phyloP scores from a whole-genome alignment of 1,140 invertebrate genomes.

The roundworm (Caenorhabditis elegans) region DNA sequence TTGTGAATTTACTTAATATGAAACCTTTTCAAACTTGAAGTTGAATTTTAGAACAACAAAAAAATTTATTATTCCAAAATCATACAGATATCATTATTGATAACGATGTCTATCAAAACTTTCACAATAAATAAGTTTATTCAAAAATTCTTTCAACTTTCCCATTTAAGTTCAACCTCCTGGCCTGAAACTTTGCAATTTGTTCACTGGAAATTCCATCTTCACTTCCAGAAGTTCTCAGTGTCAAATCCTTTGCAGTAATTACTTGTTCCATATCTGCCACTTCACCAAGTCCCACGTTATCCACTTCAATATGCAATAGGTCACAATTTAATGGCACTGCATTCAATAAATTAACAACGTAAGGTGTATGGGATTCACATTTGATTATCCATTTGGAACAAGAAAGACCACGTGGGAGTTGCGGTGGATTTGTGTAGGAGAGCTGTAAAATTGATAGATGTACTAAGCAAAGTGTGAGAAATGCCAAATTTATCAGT shows the following conservation, averaged over 20 bases:
- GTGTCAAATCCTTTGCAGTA: neutral
- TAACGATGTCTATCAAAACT: no score
- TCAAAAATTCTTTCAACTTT: no score
- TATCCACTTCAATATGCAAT: neutral
- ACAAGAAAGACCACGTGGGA: neutral
- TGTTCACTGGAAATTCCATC: neutral
- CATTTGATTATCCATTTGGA: neutral
- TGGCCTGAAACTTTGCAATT: neutral
- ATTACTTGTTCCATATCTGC: neutral
- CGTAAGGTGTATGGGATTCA: neutral
- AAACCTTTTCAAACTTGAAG: no score
- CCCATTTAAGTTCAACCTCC: neutral
- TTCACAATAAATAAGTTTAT: no score
- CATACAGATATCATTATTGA: no score
- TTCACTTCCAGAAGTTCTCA: neutral
- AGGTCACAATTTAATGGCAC: neutral
- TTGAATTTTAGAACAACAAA: no score
- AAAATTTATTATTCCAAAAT: no score
- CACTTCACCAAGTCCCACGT: neutral
- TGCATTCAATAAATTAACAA: neutral
- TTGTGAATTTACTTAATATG: no score
- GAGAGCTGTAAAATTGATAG: neutral
- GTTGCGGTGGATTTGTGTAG: neutral
- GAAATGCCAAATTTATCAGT: no score
- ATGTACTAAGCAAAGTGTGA: no score